Percentiles rank a stretch among this genome's conserved stretches.
phyloP scores from a whole-genome alignment of 2,113 vertebrate genomes.

The Cacatua alba region DNA sequence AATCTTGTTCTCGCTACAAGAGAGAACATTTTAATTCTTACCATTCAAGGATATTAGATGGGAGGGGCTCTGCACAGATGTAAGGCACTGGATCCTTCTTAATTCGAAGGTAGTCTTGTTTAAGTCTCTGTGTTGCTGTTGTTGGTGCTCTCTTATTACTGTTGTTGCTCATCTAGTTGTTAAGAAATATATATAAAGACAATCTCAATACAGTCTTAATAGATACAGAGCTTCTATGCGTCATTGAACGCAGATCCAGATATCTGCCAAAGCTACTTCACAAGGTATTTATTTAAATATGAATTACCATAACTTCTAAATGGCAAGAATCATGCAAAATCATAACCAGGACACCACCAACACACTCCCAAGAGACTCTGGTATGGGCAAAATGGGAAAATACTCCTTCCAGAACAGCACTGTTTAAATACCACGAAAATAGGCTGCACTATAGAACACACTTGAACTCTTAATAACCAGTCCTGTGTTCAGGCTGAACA shows the following conservation, averaged over 20 bases:
- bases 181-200: background rate
- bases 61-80: conserved; percentile 96
- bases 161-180: conserved; percentile 90
- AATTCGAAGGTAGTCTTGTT: conserved; percentile 97
- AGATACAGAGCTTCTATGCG: fast-evolving
- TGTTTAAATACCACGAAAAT: background rate
- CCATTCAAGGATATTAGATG: conserved; percentile 98
- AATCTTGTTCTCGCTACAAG: background rate
- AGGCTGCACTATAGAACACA: background rate
- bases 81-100: conserved; percentile 99
- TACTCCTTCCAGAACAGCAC: background rate
- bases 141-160: conserved; percentile 94
- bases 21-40: conserved; percentile 39
- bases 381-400: background rate
- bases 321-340: background rate
- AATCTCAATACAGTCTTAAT: background rate
- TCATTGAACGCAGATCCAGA: background rate
- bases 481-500: background rate
- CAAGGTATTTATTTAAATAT: fast-evolving
- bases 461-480: background rate
- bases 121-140: conserved; percentile 95
- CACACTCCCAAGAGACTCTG: background rate
- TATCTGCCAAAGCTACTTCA: too few relatives aligned
- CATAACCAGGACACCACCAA: background rate
- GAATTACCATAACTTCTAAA: background rate